phyloP scores from a whole-genome alignment of 2,888 invertebrate genomes.

The Lasioglossum leucozonium region DNA sequence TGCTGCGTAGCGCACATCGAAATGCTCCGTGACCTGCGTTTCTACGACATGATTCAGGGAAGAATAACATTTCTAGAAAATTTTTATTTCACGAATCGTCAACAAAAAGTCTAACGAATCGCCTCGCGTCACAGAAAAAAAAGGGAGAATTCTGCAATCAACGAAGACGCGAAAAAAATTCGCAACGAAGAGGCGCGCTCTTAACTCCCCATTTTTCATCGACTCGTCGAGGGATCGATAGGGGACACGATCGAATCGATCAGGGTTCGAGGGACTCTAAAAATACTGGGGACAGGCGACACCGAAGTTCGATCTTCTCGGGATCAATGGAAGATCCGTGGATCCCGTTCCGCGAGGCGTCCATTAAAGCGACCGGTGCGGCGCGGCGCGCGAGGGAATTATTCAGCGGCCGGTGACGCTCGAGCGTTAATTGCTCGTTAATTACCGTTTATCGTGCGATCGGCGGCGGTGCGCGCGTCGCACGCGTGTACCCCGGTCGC shows the following conservation, averaged over 20 bases:
- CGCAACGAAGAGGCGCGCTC: neutral
- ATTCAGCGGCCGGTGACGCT: constrained; percentile 25
- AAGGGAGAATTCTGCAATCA: neutral
- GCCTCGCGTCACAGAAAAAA: neutral
- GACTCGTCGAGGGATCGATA: neutral
- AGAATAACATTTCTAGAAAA: neutral
- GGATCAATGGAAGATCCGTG: neutral
- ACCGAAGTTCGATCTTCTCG: neutral
- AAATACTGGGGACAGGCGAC: neutral
- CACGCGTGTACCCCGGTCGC: constrained; percentile 33
- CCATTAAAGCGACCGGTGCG: constrained; percentile 18
- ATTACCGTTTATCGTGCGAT: constrained; percentile 52
- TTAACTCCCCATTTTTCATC: neutral
- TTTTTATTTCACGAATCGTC: too few relatives aligned
- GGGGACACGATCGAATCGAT: neutral
- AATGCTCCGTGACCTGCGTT: neutral
- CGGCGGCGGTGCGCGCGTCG: constrained; percentile 16
- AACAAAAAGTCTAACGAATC: too few relatives aligned
- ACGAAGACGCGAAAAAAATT: neutral
- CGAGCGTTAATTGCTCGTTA: constrained; percentile 57
- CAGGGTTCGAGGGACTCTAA: neutral
- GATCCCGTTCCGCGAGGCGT: neutral
- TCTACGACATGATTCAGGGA: too few relatives aligned
- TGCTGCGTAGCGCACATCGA: neutral
- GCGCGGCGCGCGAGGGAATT: constrained; percentile 21